Evolutionary conservation across 2,113 vertebrate genomes (phyloP).

Genomic region (Lichenostomus cassidix): DNA sequence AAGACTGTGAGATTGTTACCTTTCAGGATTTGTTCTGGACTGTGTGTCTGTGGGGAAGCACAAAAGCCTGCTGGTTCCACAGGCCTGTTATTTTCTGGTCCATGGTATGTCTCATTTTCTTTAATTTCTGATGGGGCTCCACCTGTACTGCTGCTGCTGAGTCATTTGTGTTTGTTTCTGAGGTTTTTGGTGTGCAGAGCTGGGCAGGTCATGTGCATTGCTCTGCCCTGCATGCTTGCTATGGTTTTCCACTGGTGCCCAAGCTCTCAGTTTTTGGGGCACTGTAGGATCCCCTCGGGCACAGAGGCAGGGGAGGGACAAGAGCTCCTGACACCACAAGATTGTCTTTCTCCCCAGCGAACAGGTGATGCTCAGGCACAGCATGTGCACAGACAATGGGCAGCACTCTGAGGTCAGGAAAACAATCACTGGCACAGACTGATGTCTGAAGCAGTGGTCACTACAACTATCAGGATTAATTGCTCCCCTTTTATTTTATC

Average conservation of each 20-base stretch:
- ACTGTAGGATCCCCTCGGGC: not conserved
- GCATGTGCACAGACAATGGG: not conserved
- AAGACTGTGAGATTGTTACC: not conserved
- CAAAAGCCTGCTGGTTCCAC: not conserved
- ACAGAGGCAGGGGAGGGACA: not conserved
- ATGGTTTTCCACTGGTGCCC: not conserved
- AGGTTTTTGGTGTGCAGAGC: not conserved
- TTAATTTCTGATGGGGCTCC: not conserved
- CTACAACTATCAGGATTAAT: not conserved
- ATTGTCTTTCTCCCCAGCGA: not conserved
- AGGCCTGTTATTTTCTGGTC: not conserved
- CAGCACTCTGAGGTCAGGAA: not conserved
- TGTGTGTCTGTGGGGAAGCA: not conserved
- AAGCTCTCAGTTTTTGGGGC: not conserved
- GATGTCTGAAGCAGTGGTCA: not conserved
- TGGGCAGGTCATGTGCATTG: not conserved
- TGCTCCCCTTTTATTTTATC: not conserved
- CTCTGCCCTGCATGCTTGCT: not conserved
- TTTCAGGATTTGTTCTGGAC: conserved; percentile 33
- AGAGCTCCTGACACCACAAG: not conserved
- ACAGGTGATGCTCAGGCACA: not conserved
- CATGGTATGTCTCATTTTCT: not conserved
- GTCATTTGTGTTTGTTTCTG: not conserved
- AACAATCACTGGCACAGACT: not conserved
- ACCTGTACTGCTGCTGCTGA: not conserved